Percentiles rank a stretch among this genome's conserved stretches.
Conservation (phyloP, 2,797 vertebrate species). For the Eulemur rubriventer region DNA sequence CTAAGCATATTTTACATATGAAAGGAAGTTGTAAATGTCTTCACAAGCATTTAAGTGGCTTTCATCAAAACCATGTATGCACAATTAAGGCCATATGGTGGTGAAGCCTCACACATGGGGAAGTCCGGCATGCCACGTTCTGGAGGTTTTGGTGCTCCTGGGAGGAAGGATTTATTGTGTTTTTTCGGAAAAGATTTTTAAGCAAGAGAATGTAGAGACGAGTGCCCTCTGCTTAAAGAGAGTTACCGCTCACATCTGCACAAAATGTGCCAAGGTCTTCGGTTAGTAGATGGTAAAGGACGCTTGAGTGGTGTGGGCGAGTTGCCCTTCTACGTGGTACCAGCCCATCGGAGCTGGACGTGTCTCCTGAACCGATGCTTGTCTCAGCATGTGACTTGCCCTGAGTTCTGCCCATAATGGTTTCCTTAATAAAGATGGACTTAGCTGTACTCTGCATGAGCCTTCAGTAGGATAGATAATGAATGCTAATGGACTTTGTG, state of each 20-base stretch:
- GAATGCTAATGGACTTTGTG: background rate
- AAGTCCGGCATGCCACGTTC: background rate
- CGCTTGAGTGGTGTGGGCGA: background rate
- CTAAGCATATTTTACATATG: background rate
- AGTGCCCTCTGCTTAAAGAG: background rate
- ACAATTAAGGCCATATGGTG: background rate
- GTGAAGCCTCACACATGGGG: background rate
- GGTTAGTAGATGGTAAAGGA: background rate
- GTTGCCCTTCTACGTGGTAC: background rate
- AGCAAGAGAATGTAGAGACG: background rate
- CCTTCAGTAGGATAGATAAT: background rate
- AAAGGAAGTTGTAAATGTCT: background rate
- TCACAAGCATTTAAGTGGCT: background rate
- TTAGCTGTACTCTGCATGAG: background rate
- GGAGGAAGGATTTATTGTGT: background rate
- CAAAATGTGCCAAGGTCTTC: background rate
- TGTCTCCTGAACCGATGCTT: background rate
- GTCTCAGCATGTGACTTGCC: background rate
- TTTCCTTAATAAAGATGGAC: background rate
- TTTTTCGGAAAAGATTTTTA: constrained; percentile 11
- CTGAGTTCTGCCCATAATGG: background rate
- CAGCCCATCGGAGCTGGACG: background rate
- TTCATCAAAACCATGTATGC: background rate
- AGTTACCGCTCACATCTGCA: background rate
- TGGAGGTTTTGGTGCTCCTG: background rate